phyloP scores from a whole-genome alignment of 2,797 vertebrate genomes.

The Sebastes glaucus region DNA sequence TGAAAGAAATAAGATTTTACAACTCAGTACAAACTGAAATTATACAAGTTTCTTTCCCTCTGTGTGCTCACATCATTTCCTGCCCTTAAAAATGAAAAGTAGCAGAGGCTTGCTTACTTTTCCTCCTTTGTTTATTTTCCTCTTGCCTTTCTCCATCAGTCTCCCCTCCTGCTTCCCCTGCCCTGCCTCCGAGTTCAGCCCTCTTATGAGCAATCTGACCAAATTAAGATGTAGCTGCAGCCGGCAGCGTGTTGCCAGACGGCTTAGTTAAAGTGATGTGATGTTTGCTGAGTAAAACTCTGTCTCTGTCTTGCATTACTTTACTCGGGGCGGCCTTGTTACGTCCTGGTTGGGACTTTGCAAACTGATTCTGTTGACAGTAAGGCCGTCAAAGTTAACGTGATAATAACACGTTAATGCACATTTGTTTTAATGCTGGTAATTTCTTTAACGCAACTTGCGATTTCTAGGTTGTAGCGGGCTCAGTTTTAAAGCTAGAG shows the following conservation, averaged over 20 bases:
- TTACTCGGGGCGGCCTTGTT: background rate
- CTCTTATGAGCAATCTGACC: conserved; percentile 46
- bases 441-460: too few species aligned
- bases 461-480: too few species aligned
- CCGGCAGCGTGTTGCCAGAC: conserved; percentile 22
- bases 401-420: accelerated
- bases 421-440: too few species aligned
- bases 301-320: background rate
- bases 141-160: conserved; percentile 45
- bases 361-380: conserved; percentile 5
- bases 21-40: background rate
- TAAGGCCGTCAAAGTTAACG: too few species aligned
- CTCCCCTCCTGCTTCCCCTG: background rate
- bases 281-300: conserved; percentile 18
- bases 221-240: conserved; percentile 49
- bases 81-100: conserved; percentile 43
- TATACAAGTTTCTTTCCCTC: background rate
- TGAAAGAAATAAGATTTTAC: background rate
- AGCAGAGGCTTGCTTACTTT: conserved; percentile 42
- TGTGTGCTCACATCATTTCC: background rate
- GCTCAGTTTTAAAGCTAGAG: too few species aligned
- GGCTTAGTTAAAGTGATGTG: conserved; percentile 22
- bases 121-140: conserved; percentile 62
- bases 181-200: conserved; percentile 23
- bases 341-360: background rate